Conservation (phyloP, 2,888 invertebrate genomes). For the Eupithecia dodoneata region DNA sequence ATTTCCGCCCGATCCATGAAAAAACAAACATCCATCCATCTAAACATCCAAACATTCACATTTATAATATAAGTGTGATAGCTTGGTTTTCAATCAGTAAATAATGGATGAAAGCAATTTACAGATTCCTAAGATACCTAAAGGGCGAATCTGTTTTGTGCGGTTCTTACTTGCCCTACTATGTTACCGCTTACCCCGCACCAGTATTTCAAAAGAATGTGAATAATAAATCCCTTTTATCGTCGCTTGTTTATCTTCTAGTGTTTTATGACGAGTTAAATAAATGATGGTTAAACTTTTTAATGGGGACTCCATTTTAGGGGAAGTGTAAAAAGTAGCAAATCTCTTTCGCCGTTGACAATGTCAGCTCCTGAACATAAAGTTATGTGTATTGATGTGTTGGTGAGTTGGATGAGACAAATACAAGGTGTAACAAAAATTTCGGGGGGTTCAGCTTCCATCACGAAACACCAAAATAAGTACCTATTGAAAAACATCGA, state of each 20-base stretch:
- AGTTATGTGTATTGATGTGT: not conserved
- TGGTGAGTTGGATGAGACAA: too few species aligned
- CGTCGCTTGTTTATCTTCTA: slow-evolving; percentile 58
- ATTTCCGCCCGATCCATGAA: too few species aligned
- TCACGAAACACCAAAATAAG: too few species aligned
- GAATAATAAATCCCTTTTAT: slow-evolving; percentile 42
- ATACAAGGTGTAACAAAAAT: too few species aligned
- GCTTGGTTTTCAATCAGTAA: too few species aligned
- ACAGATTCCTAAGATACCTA: not conserved
- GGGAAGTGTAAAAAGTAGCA: not conserved
- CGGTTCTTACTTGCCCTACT: not conserved
- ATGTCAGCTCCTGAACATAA: not conserved
- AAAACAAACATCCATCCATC: too few species aligned
- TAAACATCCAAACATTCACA: too few species aligned
- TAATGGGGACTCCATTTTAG: not conserved
- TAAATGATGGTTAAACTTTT: slow-evolving; percentile 55
- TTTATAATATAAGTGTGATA: too few species aligned
- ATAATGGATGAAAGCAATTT: not conserved
- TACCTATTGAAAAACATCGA: too few species aligned
- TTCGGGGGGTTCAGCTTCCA: too few species aligned
- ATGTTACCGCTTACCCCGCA: slow-evolving; percentile 10
- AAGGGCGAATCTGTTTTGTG: not conserved
- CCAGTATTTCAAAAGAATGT: slow-evolving; percentile 32
- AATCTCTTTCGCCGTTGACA: not conserved
- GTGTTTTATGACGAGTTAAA: slow-evolving; percentile 65